Percentiles rank a stretch among this genome's conserved stretches.
Conservation (phyloP, 2,888 invertebrate species). For the Pachymerium ferrugineum region DNA sequence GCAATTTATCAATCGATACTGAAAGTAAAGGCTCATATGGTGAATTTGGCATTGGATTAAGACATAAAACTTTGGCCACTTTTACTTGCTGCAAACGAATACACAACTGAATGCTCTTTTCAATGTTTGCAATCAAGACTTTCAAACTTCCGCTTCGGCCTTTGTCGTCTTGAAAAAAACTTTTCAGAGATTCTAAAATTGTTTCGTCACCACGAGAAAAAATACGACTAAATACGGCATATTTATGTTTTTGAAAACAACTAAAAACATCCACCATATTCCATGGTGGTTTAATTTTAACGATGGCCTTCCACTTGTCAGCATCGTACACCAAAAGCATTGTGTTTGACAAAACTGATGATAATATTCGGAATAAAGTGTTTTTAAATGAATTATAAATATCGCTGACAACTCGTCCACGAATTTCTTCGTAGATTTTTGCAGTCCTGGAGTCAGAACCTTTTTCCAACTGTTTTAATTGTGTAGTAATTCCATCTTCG, state of each 20-base stretch:
- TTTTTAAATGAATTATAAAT: not conserved
- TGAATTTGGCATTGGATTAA: too few relatives aligned
- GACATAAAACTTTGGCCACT: not conserved
- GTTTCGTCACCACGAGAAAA: not conserved
- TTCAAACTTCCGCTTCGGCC: not conserved
- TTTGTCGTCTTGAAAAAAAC: not conserved
- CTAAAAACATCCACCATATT: conserved; percentile 42
- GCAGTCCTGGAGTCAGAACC: not conserved
- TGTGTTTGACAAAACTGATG: not conserved
- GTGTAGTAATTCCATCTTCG: not conserved
- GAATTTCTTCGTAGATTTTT: not conserved
- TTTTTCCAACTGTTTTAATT: not conserved
- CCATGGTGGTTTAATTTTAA: conserved; percentile 47
- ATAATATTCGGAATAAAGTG: not conserved
- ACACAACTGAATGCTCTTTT: not conserved
- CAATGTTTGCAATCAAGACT: not conserved
- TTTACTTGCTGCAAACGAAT: not conserved
- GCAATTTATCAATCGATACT: not conserved
- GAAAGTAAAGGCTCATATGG: not conserved
- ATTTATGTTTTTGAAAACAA: conserved; percentile 43
- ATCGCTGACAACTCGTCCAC: not conserved
- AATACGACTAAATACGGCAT: not conserved
- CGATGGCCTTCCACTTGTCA: conserved; percentile 44
- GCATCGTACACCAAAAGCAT: not conserved
- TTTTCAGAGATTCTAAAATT: not conserved